Percentiles rank a stretch among this genome's conserved stretches.
Evolutionary conservation across 2,797 vertebrate species (phyloP).

Genomic region (Diplodus sargus): DNA sequence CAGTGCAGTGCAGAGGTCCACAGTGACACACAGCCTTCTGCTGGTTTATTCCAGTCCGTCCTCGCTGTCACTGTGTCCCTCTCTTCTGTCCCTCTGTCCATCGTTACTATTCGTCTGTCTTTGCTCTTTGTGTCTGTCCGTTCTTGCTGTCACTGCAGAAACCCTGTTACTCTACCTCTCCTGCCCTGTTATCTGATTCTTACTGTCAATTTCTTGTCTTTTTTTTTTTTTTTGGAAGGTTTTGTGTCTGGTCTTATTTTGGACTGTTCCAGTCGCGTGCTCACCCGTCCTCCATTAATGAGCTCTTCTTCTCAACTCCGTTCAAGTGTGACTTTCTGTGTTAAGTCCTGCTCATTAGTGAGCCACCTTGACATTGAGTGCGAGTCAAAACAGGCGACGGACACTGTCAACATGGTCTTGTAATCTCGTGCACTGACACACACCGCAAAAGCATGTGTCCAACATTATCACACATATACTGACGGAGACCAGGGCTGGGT

Average conservation of each 20-base stretch:
- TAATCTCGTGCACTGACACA: conserved; percentile 16
- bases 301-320: conserved; percentile 14
- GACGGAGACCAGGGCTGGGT: not conserved
- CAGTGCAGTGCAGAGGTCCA: conserved; percentile 25
- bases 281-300: not conserved
- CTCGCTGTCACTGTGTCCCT: not conserved
- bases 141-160: conserved; percentile 35
- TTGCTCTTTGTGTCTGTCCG: not conserved
- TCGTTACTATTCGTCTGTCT: conserved; percentile 5
- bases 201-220: not conserved
- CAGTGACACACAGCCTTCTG: conserved; percentile 29
- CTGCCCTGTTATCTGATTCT: conserved; percentile 15
- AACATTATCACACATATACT: conserved; percentile 8
- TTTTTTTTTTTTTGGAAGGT: not conserved
- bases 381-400: conserved; percentile 20
- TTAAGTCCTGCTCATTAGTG: conserved; percentile 28
- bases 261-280: not conserved
- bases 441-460: conserved; percentile 11
- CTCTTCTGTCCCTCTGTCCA: not conserved
- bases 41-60: conserved; percentile 37
- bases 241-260: not conserved
- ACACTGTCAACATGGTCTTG: conserved; percentile 14
- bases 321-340: conserved; percentile 19
- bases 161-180: not conserved
- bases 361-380: conserved; percentile 35